These are phyloP conservation scores for Enteromius paludinosus DNA, from an alignment of 2,797 vertebrate genomes.

Conservation along the genomic window DNA sequence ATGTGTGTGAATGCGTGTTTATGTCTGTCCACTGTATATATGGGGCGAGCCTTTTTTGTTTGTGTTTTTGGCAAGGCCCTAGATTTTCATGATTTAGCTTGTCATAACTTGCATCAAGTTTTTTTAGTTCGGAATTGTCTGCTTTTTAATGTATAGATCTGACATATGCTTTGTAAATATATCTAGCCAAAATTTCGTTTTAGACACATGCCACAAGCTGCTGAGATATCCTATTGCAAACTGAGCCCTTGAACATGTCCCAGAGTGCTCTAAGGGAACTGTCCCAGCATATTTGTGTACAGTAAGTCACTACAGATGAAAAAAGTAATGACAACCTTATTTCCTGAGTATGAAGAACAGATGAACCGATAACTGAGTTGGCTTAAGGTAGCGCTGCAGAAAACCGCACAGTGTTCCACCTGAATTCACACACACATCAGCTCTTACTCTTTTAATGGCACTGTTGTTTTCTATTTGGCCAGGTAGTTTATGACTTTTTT, in stretches of 20 bases:
- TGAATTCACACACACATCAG: conserved; percentile 75
- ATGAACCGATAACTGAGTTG: conserved; percentile 19
- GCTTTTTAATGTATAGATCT: conserved; percentile 92
- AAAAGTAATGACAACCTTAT: background rate
- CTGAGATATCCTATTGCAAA: conserved; percentile 10
- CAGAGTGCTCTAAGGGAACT: background rate
- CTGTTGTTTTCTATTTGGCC: conserved; percentile 63
- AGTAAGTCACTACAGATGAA: background rate
- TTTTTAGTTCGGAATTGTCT: conserved; percentile 81
- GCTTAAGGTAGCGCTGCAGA: conserved; percentile 67
- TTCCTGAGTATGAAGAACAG: conserved; percentile 3
- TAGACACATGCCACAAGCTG: conserved; percentile 72
- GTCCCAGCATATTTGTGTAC: conserved; percentile 2
- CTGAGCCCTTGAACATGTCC: background rate
- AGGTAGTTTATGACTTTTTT: conserved; percentile 71
- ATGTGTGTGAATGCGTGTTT: conserved; percentile 67
- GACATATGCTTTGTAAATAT: conserved; percentile 96
- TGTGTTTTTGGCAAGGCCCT: conserved; percentile 76
- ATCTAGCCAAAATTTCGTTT: conserved; percentile 72
- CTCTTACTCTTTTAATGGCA: conserved; percentile 81
- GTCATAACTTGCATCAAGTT: conserved; percentile 99
- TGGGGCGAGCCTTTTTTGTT: conserved; percentile 39
- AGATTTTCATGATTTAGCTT: conserved; percentile 87
- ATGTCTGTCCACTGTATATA: conserved; percentile 59
- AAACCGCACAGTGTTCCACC: conserved; percentile 75